phyloP scores from a whole-genome alignment of 2,888 invertebrate genomes.

The Trissonchulus latispiculum region DNA sequence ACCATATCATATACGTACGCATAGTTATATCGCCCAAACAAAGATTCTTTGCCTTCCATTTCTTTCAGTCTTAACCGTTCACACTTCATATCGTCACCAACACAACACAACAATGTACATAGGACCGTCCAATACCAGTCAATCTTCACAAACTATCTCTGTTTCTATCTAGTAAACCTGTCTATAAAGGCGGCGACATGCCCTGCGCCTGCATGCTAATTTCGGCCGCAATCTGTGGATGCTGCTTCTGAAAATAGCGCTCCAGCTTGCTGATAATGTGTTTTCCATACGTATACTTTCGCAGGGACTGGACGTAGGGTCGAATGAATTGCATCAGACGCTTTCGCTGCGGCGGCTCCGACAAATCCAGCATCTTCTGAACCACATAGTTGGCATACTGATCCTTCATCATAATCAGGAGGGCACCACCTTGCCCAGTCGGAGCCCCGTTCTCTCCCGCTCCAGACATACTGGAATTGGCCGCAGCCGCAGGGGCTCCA shows the following conservation, averaged over 20 bases:
- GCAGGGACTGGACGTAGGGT: conserved; percentile 86
- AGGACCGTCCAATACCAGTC: too few species aligned
- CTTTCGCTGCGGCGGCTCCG: conserved; percentile 93
- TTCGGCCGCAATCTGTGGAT: background rate
- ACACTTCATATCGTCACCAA: too few species aligned
- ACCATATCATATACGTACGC: too few species aligned
- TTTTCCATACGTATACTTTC: conserved; percentile 82
- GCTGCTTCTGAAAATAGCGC: conserved; percentile 41
- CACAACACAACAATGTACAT: too few species aligned
- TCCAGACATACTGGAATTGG: background rate
- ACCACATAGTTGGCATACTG: conserved; percentile 99
- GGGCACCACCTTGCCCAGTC: conserved; percentile 31
- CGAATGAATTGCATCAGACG: conserved; percentile 92
- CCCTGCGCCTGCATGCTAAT: background rate
- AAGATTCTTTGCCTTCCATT: too few species aligned
- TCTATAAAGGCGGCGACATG: too few species aligned
- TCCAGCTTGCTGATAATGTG: conserved; percentile 43
- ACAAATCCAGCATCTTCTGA: conserved; percentile 99
- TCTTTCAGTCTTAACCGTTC: too few species aligned
- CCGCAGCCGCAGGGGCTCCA: background rate
- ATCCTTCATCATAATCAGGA: conserved; percentile 75
- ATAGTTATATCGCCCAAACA: too few species aligned
- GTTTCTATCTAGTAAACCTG: too few species aligned
- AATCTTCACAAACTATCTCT: too few species aligned
- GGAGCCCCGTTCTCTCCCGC: background rate